phyloP scores from a whole-genome alignment of 2,888 invertebrate species.

The Clanis bilineata region DNA sequence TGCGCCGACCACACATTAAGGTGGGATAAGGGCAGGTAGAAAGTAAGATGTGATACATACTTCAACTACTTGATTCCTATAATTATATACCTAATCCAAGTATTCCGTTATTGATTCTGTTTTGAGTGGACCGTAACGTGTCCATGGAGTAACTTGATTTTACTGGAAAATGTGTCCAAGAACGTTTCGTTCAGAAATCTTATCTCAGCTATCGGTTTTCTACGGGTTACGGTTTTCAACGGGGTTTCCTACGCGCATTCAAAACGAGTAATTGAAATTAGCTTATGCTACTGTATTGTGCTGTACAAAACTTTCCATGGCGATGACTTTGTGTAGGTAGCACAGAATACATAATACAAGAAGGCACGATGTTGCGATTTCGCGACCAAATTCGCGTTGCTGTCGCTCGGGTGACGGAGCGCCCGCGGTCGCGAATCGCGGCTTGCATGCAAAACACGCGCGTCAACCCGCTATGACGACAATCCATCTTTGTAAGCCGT shows the following conservation, averaged over 20 bases:
- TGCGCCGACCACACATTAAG: no score
- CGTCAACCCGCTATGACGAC: conserved; percentile 43
- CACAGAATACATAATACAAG: conserved; percentile 51
- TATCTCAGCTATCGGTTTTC: no score
- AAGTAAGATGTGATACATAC: no score
- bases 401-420: conserved; percentile 42
- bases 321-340: conserved; percentile 21
- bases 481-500: conserved; percentile 48
- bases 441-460: conserved; percentile 43
- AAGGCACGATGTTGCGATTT: conserved; percentile 70
- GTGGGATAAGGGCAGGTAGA: no score
- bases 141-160: no score
- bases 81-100: no score
- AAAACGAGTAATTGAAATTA: background rate
- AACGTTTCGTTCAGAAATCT: no score
- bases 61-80: no score
- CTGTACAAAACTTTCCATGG: conserved; percentile 54
- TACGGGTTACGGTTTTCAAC: background rate
- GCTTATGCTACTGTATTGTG: conserved; percentile 41
- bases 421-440: conserved; percentile 47
- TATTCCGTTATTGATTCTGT: no score
- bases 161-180: no score
- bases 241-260: background rate
- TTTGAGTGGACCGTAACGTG: no score
- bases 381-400: conserved; percentile 56